Evolutionary conservation across 2,888 invertebrate species (phyloP).

Genomic region (Blera fallax): DNA sequence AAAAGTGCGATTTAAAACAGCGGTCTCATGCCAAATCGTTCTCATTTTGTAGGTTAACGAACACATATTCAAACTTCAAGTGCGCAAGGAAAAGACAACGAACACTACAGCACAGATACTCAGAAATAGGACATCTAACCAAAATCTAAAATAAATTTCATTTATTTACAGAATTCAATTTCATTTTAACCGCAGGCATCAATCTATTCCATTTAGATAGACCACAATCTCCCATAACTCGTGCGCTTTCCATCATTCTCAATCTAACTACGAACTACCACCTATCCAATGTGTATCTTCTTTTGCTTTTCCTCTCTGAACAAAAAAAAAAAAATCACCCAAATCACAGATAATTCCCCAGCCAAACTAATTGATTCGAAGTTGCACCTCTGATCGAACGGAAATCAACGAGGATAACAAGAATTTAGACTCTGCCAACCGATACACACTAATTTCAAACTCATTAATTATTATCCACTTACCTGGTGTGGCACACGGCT

Average conservation of each 20-base stretch:
- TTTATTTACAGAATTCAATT: not conserved
- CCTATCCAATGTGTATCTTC: not conserved
- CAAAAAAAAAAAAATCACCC: not conserved
- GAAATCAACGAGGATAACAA: conserved; percentile 21
- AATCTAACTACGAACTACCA: not conserved
- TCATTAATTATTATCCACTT: conserved; percentile 64
- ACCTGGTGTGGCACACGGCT: not conserved
- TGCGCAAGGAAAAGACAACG: no score
- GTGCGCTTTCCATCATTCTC: not conserved
- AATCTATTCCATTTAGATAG: not conserved
- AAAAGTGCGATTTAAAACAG: no score
- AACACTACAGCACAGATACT: no score
- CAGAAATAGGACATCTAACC: no score
- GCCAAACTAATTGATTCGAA: conserved; percentile 39
- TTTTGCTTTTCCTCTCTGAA: not conserved
- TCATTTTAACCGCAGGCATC: not conserved
- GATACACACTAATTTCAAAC: conserved; percentile 54
- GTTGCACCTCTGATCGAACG: conserved; percentile 33
- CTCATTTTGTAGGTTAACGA: no score
- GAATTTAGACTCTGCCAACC: conserved; percentile 31
- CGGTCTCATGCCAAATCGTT: no score
- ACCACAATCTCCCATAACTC: not conserved
- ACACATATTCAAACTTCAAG: no score
- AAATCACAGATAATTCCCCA: conserved; percentile 26
- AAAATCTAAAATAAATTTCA: not conserved